phyloP scores from a whole-genome alignment of 2,888 invertebrate genomes.

The Hydropsyche betteni region DNA sequence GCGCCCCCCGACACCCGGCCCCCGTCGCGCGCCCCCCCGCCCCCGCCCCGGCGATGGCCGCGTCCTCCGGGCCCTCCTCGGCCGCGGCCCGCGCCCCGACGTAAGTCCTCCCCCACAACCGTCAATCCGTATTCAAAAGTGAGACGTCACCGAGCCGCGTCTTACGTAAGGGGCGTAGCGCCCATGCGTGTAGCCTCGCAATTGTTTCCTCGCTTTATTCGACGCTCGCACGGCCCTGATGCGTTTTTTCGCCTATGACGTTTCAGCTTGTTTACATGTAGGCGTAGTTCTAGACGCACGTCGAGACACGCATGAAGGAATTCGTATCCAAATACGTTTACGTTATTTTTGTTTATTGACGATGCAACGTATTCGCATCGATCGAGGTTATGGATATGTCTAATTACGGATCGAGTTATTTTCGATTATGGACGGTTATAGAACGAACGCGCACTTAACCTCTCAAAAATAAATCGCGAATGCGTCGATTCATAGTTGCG shows the following conservation, averaged over 20 bases:
- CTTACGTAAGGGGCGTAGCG: no score
- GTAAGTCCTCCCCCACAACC: constrained; percentile 1
- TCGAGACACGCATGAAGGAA: no score
- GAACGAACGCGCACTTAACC: background rate
- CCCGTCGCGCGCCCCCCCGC: background rate
- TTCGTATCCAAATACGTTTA: no score
- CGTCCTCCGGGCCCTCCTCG: background rate
- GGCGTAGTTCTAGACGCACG: no score
- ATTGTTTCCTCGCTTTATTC: no score
- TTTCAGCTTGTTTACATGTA: background rate
- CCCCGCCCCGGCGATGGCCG: background rate
- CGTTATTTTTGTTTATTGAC: no score
- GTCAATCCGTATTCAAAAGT: background rate
- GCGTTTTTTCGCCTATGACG: background rate
- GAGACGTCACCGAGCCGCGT: constrained; percentile 1
- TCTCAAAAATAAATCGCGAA: background rate
- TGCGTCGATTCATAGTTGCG: no score
- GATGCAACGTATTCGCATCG: no score
- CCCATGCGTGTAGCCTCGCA: no score
- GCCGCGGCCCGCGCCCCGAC: background rate
- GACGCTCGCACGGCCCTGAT: background rate
- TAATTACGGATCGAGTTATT: no score
- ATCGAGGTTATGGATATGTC: no score
- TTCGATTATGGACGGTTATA: no score
- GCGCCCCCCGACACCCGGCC: background rate